Evolutionary conservation across 1,140 invertebrate species (phyloP), one percentile per base, ranked within the genome.

Genomic region (Choristoneura fumiferana): DNA sequence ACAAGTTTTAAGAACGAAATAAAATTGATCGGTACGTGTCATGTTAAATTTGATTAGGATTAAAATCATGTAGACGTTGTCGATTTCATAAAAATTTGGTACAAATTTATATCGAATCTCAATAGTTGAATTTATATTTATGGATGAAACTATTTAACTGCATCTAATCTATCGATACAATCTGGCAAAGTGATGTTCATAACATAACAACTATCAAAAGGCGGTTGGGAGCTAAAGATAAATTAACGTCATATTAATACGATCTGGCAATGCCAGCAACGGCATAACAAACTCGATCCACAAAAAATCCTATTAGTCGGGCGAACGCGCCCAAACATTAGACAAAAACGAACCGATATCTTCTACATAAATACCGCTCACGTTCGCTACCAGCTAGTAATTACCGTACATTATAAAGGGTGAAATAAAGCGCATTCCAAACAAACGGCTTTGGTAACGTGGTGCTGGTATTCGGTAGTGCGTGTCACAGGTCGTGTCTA

Each of bases 401-500:
- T 79, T 79, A 84, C 69, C 69, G 73, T 72, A 71, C 65, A 78
- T 76, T 75, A 78, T 70, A 82, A 77, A 83, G 82, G 80, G 78
- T 83, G 76, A 76, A 78, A 78, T 78, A 84, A 82, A 78, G 67
- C 71, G 71, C 78, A 81, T 84, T 73, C 76, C 76, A 80, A 81
- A 81, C 68, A 73, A 69, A 69, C 65, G 56, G 62, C 38, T 17
- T 38, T 45, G 4, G 52, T 60, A 29, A 60, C 45, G 45, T 52
- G 39, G 40, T 37, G 35, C 66, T 68, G 63, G 64, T 66, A 65
- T 85, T 86, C 84, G 81, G 85, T 87, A 88, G 83, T 88, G 78
- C 76, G 73, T 86, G 85, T 88, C 85, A 87, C 72, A 86, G 85
- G 83, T 88, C 79, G 73, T 78, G 79, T 79, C 81, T 77, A 79